Evolutionary conservation across 2,797 vertebrate genomes (phyloP).

Genomic region (Sternarchorhynchus goeldii): DNA sequence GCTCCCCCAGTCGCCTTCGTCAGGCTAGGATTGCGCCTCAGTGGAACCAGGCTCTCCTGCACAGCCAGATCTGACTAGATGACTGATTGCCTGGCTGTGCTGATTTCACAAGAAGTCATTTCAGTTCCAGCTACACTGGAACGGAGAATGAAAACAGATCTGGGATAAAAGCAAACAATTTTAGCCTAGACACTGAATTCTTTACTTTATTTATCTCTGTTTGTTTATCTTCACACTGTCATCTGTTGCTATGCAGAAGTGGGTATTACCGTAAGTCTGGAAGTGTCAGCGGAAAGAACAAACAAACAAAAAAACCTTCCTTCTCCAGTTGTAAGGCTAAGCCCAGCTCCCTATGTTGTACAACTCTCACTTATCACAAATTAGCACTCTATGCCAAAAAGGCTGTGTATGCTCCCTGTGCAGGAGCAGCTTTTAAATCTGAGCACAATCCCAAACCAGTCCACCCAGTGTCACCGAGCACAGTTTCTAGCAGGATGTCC

Average conservation of each 20-base stretch:
- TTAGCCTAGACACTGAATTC: not conserved
- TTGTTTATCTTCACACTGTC: not conserved
- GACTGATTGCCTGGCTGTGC: conserved; percentile 21
- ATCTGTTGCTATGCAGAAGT: not conserved
- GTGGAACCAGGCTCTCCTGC: not conserved
- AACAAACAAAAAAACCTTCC: no score
- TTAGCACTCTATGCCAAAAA: no score
- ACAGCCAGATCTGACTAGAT: not conserved
- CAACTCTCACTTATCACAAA: no score
- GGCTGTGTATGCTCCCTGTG: no score
- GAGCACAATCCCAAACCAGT: no score
- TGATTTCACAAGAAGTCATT: conserved; percentile 28
- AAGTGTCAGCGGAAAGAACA: no score
- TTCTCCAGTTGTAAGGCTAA: no score
- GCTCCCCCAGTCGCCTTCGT: conserved; percentile 13
- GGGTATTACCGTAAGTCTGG: not conserved
- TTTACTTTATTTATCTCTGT: not conserved
- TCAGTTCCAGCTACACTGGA: not conserved
- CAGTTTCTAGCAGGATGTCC: no score
- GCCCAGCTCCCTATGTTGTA: no score
- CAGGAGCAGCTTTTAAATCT: no score
- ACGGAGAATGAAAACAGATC: conserved; percentile 20
- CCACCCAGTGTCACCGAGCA: no score
- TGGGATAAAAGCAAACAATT: conserved; percentile 18
- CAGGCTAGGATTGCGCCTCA: conserved; percentile 9